Conservation (phyloP, 2,797 vertebrate species). For the Tauraco hartlaubi region DNA sequence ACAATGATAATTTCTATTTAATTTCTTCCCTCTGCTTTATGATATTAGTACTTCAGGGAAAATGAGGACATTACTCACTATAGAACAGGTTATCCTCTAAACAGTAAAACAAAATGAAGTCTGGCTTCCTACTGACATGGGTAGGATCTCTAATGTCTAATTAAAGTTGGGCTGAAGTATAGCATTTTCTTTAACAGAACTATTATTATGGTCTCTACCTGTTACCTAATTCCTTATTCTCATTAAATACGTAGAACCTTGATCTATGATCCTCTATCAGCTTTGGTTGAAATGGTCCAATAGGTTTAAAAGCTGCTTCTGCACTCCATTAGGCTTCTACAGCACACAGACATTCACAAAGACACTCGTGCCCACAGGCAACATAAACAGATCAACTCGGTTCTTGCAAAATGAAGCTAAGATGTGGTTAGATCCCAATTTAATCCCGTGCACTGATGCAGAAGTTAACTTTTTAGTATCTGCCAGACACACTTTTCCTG, state of each 20-base stretch:
- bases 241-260: neutral
- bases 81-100: neutral
- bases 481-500: neutral
- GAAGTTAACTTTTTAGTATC: neutral
- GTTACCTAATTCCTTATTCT: neutral
- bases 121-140: neutral
- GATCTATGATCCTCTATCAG: neutral
- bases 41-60: neutral
- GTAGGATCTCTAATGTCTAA: neutral
- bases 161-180: neutral
- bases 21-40: neutral
- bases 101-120: neutral
- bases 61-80: neutral
- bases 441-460: neutral
- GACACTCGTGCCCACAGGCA: neutral
- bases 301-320: neutral
- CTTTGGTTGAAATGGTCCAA: neutral
- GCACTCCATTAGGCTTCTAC: neutral
- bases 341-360: neutral
- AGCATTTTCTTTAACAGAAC: neutral
- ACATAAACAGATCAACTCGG: rapidly evolving
- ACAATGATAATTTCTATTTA: neutral
- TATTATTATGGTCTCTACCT: neutral
- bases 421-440: neutral
- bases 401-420: neutral